A percentile compares a stretch with the other conserved stretches of the same genome.
Evolutionary conservation across 2,888 invertebrate species (phyloP).

Genomic region (Hermaeophaga mercurialis): DNA sequence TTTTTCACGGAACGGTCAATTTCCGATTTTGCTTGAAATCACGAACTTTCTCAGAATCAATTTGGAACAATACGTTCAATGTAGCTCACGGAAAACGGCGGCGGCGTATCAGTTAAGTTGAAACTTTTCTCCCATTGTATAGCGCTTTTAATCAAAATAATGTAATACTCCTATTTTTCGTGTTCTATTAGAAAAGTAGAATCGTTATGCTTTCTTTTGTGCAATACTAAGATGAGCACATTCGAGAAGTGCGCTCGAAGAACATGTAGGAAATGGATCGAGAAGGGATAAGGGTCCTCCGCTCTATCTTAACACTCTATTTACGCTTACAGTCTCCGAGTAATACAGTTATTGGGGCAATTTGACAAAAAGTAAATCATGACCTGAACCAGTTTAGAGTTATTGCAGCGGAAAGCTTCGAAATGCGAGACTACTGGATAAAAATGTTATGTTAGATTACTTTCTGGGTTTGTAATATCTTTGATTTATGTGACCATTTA

Average conservation of each 20-base stretch:
- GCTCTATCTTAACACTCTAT: constrained; percentile 33
- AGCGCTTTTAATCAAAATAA: constrained; percentile 29
- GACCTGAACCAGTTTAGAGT: constrained; percentile 5
- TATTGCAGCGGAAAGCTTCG: neutral
- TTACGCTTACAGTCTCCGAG: constrained; percentile 19
- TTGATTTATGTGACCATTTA: neutral
- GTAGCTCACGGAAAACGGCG: constrained; percentile 20
- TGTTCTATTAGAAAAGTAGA: constrained; percentile 12
- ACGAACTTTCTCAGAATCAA: constrained; percentile 27
- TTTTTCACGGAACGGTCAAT: constrained; percentile 17
- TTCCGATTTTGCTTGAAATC: constrained; percentile 25
- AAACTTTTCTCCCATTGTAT: constrained; percentile 24
- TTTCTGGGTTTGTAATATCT: neutral
- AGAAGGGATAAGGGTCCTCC: constrained; percentile 24
- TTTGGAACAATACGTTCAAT: constrained; percentile 25
- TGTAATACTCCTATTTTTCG: constrained; percentile 18
- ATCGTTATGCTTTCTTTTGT: constrained; percentile 23
- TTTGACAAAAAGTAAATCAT: constrained; percentile 17
- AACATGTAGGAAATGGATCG: constrained; percentile 29
- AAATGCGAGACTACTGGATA: neutral
- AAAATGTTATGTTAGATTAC: neutral
- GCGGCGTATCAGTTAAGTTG: constrained; percentile 5
- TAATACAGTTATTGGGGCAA: constrained; percentile 29
- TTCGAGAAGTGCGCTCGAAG: constrained; percentile 13
- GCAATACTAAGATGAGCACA: constrained; percentile 19